A percentile compares a stretch with the other conserved stretches of the same genome.
Evolutionary conservation across 2,113 vertebrate genomes (phyloP).

Genomic region (Zosterops hypoxanthus): DNA sequence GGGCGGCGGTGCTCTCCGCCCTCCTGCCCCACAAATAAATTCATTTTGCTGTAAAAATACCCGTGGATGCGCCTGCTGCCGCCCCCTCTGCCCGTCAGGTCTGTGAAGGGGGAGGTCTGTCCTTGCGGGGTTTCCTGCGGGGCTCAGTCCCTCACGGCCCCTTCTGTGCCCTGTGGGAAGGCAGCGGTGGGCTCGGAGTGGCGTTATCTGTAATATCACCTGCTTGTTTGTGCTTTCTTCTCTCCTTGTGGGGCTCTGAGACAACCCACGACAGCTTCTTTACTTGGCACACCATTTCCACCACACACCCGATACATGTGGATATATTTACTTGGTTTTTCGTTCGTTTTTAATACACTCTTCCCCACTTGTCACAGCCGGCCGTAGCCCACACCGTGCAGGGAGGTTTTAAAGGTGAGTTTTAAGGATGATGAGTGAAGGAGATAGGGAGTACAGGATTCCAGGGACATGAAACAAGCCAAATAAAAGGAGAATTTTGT

Average conservation of each 20-base stretch:
- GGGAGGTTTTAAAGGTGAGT: neutral
- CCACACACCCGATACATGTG: accelerated
- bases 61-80: neutral
- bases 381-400: neutral
- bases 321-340: neutral
- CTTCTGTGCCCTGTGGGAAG: neutral
- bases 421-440: neutral
- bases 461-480: neutral
- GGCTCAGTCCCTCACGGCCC: neutral
- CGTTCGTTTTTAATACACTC: too few species aligned
- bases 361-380: accelerated
- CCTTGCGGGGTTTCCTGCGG: neutral
- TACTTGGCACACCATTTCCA: neutral
- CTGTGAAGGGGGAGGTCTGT: neutral
- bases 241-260: neutral
- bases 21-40: neutral
- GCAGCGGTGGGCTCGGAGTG: neutral
- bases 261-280: neutral
- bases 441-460: neutral
- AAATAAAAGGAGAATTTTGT: neutral
- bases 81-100: neutral
- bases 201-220: accelerated
- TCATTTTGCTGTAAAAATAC: neutral
- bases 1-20: neutral
- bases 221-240: neutral